phyloP scores from a whole-genome alignment of 2,113 vertebrate genomes.

The Hyperopisus bebe region DNA sequence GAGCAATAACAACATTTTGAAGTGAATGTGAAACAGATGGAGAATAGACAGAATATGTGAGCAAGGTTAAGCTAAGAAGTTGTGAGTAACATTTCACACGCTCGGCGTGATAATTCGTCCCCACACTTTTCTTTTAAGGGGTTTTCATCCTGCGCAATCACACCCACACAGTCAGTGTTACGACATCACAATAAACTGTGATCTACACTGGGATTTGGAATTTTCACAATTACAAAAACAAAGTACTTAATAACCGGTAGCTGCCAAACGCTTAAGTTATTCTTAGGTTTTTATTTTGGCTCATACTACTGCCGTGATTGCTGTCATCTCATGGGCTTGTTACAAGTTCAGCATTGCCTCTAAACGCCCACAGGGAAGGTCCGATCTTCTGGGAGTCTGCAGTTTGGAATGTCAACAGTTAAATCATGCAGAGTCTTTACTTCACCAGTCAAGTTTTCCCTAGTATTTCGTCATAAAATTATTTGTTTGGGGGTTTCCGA shows the following conservation, averaged over 20 bases:
- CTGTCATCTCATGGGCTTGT: not conserved
- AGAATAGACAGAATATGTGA: not conserved
- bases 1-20: not conserved
- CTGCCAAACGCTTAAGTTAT: not conserved
- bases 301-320: not conserved
- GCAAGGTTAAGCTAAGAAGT: not conserved
- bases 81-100: not conserved
- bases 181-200: not conserved
- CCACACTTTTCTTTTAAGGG: not conserved
- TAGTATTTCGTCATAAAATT: not conserved
- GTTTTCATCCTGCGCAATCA: not conserved
- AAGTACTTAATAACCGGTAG: not conserved
- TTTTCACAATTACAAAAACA: slow-evolving; percentile 6
- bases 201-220: not conserved
- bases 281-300: not conserved
- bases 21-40: not conserved
- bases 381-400: not conserved
- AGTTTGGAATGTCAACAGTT: not conserved
- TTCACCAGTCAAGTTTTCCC: not conserved
- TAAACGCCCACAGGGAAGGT: not conserved
- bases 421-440: not conserved
- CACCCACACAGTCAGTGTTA: not conserved
- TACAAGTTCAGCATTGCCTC: not conserved
- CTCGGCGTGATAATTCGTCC: not conserved
- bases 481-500: slow-evolving; percentile 1